A percentile compares a stretch with the other conserved stretches of the same genome.
Evolutionary conservation across 2,888 invertebrate species (phyloP).

Genomic region (Platycheirus rosarum): DNA sequence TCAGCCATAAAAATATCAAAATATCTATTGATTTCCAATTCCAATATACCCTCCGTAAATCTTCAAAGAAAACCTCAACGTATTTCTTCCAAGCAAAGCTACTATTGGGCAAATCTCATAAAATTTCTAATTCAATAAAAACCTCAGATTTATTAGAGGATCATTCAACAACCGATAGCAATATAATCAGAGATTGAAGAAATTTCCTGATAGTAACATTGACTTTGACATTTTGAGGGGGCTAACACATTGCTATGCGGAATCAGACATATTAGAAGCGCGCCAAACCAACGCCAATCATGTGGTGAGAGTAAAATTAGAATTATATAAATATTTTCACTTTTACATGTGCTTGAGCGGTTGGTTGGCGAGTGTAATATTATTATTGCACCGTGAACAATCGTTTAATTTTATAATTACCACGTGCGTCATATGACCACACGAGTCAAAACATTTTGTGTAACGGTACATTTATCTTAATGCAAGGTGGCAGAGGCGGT

Average conservation of each 20-base stretch:
- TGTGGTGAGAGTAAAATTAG: not conserved
- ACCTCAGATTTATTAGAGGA: not conserved
- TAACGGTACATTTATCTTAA: not conserved
- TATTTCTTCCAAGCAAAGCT: not conserved
- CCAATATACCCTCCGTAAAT: constrained; percentile 1
- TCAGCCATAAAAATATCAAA: constrained; percentile 5
- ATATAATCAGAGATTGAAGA: not conserved
- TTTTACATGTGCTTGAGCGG: not conserved
- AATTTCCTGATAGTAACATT: constrained; percentile 27
- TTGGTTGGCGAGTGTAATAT: not conserved
- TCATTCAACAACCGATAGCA: constrained; percentile 9
- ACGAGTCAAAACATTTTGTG: not conserved
- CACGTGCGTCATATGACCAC: constrained; percentile 12
- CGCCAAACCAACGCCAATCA: not conserved
- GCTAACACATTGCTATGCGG: not conserved
- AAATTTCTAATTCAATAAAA: constrained; percentile 2
- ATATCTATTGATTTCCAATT: constrained; percentile 13
- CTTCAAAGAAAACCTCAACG: constrained; percentile 12
- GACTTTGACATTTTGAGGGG: constrained; percentile 62
- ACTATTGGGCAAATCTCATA: constrained; percentile 4
- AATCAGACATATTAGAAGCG: constrained; percentile 6
- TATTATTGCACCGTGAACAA: constrained; percentile 3
- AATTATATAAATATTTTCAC: constrained; percentile 5
- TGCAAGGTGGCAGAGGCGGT: not conserved
- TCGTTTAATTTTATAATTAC: constrained; percentile 5